phyloP scores from a whole-genome alignment of 2,797 vertebrate species.

The Garrulus glandarius region DNA sequence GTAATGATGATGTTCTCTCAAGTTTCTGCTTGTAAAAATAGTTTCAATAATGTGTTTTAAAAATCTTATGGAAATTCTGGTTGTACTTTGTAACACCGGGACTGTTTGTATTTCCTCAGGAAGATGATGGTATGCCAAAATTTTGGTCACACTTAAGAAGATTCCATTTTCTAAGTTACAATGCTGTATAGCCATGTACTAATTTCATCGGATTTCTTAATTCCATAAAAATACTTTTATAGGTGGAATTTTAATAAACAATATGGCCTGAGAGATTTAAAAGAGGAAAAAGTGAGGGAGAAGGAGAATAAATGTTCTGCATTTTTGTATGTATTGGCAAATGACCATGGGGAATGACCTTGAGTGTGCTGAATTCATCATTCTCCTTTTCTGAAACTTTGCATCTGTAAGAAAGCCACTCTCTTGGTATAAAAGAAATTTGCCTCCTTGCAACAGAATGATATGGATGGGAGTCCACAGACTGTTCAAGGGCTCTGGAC shows the following conservation, averaged over 20 bases:
- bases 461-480: constrained; percentile 74
- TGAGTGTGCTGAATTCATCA: background rate
- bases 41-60: background rate
- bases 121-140: background rate
- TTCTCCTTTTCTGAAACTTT: background rate
- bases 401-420: background rate
- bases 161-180: background rate
- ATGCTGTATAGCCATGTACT: background rate
- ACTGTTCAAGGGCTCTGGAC: constrained; percentile 78
- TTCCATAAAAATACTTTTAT: background rate
- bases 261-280: background rate
- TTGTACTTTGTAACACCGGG: background rate
- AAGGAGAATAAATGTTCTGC: background rate
- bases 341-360: background rate
- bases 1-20: background rate
- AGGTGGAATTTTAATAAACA: background rate
- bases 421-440: background rate
- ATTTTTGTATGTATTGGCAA: background rate
- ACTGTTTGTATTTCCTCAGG: background rate
- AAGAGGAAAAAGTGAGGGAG: background rate
- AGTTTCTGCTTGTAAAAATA: background rate
- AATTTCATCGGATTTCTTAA: background rate
- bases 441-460: constrained; percentile 83
- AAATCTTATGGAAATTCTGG: background rate
- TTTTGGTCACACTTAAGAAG: background rate